Percentiles rank a stretch among this genome's conserved stretches.
Evolutionary conservation across 2,113 vertebrate species (phyloP).

Genomic region (Ginglymostoma cirratum): DNA sequence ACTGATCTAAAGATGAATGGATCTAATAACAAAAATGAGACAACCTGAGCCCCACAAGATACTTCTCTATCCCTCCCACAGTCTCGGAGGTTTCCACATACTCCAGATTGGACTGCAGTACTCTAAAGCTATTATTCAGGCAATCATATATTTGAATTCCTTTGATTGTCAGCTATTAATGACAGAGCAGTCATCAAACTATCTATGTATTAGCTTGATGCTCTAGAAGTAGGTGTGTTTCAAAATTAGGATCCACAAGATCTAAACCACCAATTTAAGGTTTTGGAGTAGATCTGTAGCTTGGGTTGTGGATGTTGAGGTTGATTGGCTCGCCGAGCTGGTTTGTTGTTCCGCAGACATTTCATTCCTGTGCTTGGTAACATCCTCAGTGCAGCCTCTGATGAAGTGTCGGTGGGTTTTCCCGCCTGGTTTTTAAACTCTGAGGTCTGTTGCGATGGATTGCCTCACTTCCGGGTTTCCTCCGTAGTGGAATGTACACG

Average conservation of each 20-base stretch:
- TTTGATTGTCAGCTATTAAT: not conserved
- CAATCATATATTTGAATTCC: not conserved
- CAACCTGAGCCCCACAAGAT: not conserved
- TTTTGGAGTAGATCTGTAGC: no score
- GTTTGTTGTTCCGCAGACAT: no score
- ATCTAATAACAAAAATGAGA: not conserved
- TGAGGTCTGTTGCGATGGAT: no score
- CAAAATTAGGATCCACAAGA: not conserved
- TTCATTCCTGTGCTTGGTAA: no score
- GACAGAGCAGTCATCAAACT: not conserved
- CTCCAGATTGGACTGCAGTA: not conserved
- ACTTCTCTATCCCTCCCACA: not conserved
- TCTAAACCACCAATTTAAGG: not conserved
- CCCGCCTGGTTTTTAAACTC: no score
- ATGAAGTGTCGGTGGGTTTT: no score
- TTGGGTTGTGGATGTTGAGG: not conserved
- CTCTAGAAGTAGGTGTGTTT: not conserved
- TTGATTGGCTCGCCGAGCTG: no score
- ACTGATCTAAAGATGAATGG: not conserved
- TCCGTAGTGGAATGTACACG: no score
- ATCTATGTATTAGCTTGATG: not conserved
- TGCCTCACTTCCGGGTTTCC: no score
- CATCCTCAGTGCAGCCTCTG: no score
- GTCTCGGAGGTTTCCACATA: not conserved
- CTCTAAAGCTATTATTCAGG: not conserved